A percentile compares a stretch with the other conserved stretches of the same genome.
These are phyloP conservation scores for Pterophyllum scalare DNA, from an alignment of 2,113 vertebrate species.

Conservation along the genomic window DNA sequence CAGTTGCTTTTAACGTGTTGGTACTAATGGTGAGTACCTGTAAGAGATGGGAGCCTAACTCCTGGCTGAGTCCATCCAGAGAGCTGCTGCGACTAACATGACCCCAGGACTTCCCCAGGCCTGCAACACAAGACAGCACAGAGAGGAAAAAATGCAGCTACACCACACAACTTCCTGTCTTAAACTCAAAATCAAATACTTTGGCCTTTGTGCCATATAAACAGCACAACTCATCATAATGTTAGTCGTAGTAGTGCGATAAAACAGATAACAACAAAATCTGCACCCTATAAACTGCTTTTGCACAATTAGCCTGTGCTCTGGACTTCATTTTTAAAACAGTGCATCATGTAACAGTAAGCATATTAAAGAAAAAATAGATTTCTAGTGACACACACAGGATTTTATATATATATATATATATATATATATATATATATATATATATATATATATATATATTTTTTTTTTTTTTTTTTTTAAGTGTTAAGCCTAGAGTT, in stretches of 20 bases:
- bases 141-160: background rate
- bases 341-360: too few species aligned
- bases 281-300: too few species aligned
- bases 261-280: background rate
- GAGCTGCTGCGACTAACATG: conserved; percentile 89
- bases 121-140: conserved; percentile 75
- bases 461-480: too few species aligned
- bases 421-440: too few species aligned
- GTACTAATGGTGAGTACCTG: conserved; percentile 81
- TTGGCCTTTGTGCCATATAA: background rate
- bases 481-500: background rate
- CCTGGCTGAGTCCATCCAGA: conserved; percentile 91
- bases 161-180: background rate
- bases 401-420: too few species aligned
- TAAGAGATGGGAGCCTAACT: conserved; percentile 94
- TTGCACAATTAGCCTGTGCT: too few species aligned
- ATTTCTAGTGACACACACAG: too few species aligned
- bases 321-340: too few species aligned
- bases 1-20: background rate
- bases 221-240: background rate
- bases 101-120: conserved; percentile 97
- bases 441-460: too few species aligned
- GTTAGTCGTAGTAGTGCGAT: background rate
- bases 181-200: background rate
- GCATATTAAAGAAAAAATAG: too few species aligned